phyloP scores from a whole-genome alignment of 1,140 invertebrate species.

The Popillia japonica region DNA sequence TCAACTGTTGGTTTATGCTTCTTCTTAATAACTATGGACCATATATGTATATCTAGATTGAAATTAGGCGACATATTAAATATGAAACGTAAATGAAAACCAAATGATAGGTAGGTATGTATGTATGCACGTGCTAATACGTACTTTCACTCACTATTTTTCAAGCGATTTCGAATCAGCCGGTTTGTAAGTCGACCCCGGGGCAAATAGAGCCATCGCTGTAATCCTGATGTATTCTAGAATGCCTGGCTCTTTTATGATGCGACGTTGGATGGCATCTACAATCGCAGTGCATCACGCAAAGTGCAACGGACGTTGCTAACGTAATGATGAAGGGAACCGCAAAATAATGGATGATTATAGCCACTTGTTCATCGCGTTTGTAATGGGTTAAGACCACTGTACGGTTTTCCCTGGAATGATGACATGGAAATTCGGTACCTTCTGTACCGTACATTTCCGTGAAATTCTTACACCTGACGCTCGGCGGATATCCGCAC shows the following conservation, averaged over 20 bases:
- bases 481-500: conserved; percentile 87
- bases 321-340: conserved; percentile 83
- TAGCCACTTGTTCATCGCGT: conserved; percentile 77
- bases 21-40: conserved; percentile 10
- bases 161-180: background rate
- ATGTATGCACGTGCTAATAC: too few relatives aligned
- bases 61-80: background rate
- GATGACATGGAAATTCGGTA: conserved; percentile 82
- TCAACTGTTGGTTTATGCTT: conserved; percentile 17
- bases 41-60: background rate
- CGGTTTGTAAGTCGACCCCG: conserved; percentile 51
- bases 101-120: background rate
- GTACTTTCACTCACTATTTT: background rate
- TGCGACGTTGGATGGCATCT: conserved; percentile 54
- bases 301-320: conserved; percentile 81
- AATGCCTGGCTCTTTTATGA: conserved; percentile 50
- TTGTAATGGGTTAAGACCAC: conserved; percentile 84
- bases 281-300: conserved; percentile 80
- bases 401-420: conserved; percentile 81
- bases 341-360: conserved; percentile 82
- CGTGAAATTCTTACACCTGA: conserved; percentile 86
- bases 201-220: conserved; percentile 53
- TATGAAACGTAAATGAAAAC: background rate
- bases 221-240: conserved; percentile 49
- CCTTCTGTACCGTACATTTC: conserved; percentile 77